Evolutionary conservation across 1,140 invertebrate species (phyloP).

Genomic region (Tetramorium simillimum): DNA sequence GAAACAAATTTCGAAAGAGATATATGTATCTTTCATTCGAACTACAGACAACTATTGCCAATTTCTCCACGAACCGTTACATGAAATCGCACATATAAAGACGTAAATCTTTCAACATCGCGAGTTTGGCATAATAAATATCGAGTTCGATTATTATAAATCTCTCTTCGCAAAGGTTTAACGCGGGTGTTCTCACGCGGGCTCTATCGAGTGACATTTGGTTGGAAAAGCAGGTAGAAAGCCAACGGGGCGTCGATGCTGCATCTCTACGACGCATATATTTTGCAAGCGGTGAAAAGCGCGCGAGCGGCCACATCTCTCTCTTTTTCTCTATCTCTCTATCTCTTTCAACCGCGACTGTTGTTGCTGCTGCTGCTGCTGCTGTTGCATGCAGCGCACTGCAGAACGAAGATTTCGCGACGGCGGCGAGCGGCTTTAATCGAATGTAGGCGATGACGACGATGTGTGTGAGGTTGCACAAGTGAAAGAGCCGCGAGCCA

Average conservation of each 20-base stretch:
- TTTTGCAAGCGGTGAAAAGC: constrained; percentile 70
- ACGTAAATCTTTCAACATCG: constrained; percentile 33
- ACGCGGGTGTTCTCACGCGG: constrained; percentile 45
- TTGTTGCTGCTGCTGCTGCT: not conserved
- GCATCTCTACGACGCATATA: constrained; percentile 1
- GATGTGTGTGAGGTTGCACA: constrained; percentile 79
- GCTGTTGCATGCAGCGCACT: not conserved
- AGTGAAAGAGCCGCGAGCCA: constrained; percentile 78
- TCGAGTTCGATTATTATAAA: constrained; percentile 64
- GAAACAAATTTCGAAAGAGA: constrained; percentile 13
- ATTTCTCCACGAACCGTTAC: not conserved
- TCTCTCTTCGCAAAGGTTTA: constrained; percentile 48
- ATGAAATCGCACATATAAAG: not conserved
- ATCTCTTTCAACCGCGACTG: not conserved
- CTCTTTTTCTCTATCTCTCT: not conserved
- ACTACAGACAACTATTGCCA: not conserved
- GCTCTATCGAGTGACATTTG: constrained; percentile 63
- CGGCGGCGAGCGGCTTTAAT: constrained; percentile 52
- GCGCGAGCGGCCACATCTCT: not conserved
- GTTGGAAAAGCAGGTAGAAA: constrained; percentile 67
- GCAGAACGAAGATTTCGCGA: constrained; percentile 54
- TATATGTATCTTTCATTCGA: not conserved
- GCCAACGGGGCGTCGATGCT: constrained; percentile 51
- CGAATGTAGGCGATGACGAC: constrained; percentile 73
- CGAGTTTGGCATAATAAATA: constrained; percentile 55